A percentile compares a stretch with the other conserved stretches of the same genome.
These are phyloP conservation scores for Pogonocichla stellata DNA, from an alignment of 2,113 vertebrate species.

Conservation along the genomic window DNA sequence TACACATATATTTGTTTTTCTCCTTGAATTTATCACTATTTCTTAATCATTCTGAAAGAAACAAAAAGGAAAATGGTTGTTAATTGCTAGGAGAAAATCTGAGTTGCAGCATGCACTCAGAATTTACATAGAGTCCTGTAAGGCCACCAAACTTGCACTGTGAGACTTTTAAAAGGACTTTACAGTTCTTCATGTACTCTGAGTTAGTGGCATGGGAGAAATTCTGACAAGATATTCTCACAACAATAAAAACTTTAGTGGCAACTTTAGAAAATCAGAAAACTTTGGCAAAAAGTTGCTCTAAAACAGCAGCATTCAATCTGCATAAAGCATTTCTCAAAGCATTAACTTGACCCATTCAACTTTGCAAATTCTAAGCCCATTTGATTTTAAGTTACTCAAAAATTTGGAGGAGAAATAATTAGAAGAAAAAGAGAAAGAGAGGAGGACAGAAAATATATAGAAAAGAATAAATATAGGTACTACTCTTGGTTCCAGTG, in stretches of 20 bases:
- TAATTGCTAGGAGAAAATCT: neutral
- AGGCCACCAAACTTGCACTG: fast-evolving
- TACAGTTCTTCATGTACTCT: neutral
- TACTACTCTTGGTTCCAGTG: fast-evolving
- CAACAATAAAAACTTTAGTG: neutral
- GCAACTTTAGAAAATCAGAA: neutral
- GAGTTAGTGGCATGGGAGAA: neutral
- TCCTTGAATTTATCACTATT: neutral
- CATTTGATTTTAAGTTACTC: neutral
- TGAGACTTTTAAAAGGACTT: neutral
- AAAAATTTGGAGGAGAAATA: neutral
- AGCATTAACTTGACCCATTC: neutral
- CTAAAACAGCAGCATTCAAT: neutral
- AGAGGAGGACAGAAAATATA: neutral
- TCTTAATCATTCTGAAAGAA: neutral
- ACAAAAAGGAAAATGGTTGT: neutral
- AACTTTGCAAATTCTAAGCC: neutral
- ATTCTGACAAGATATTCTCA: too few species aligned
- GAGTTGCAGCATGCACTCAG: neutral
- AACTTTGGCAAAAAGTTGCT: neutral
- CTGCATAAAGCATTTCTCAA: neutral
- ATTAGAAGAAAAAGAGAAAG: neutral
- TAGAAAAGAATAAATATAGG: neutral
- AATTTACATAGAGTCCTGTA: neutral
- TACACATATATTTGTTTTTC: neutral